Base-by-base conservation (phyloP, 2,888 invertebrate genomes). In the Chamaedrilus cognettii region DNA sequence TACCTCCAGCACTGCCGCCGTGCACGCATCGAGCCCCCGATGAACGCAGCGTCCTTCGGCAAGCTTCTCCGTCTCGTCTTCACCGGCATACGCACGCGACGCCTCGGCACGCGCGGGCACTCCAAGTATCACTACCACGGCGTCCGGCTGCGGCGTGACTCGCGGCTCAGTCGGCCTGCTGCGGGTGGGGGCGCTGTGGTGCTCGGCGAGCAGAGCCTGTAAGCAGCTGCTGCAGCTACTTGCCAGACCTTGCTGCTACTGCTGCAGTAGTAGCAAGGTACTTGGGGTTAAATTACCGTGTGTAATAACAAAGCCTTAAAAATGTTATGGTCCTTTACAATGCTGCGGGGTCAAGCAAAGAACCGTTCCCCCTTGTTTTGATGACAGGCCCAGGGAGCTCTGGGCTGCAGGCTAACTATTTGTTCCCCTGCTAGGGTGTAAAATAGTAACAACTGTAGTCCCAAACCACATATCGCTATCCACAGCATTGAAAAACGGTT, bases 121-220 rank as follows among this genome's bases (percentile, higher is more conserved):
- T 68, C 64, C 26, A 70, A 66, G 65, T 72, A 72, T 62, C 72
- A 72, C 55, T 72, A 72, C 28, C 64, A 72, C 51, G 72, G 72
- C 32, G 56, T 72, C 35, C 55, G 57, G n/a, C 61, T 72, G 55
- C 70, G 70, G 42, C 51, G 51, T 3, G 28, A 63, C 4, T 72
- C 72, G 0, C 50, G 56, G n/a, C 32, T 60, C 50, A 42, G 19
- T 42, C 11, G 19, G 19, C 19, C 11, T 42, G 11, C 11, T 42
- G 60, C 11, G n/a, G 7, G 42, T 34, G 23, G 19, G 26, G 26
- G 31, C 31, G 2, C 32, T 23, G 1, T 51, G 31, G 28, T 15
- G 28, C 35, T 60, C 49, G 28, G 28, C 52, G 51, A 62, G 51
- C n/a, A 51, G 11, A 42, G 11, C n/a, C n/a, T n/a, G n/a, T n/a